A percentile compares a stretch with the other conserved stretches of the same genome.
These are phyloP conservation scores for Pongo pygmaeus DNA, from an alignment of 2,113 vertebrate species.

Conservation along the genomic window DNA sequence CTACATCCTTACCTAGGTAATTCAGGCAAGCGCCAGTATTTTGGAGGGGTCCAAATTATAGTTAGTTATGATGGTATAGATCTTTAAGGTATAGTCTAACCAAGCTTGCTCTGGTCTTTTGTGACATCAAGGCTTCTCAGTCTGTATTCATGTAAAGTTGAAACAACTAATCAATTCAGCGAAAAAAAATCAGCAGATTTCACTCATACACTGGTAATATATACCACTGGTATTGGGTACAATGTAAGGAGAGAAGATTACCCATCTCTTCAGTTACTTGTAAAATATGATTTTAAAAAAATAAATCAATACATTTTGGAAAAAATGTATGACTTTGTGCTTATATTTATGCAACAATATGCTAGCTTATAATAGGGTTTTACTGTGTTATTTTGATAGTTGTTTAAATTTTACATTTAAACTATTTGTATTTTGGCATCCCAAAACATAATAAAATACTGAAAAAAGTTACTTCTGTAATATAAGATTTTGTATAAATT, in stretches of 20 bases:
- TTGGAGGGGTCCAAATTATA: not conserved
- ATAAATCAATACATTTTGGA: slow-evolving; percentile 10
- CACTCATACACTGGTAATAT: not conserved
- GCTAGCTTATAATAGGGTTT: not conserved
- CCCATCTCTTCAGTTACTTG: not conserved
- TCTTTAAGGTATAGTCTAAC: not conserved
- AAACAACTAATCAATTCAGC: not conserved
- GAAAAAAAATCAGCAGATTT: not conserved
- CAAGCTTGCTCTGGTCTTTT: not conserved
- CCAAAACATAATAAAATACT: slow-evolving; percentile 39
- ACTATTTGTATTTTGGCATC: slow-evolving; percentile 12
- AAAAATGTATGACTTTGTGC: slow-evolving; percentile 8
- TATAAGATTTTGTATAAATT: slow-evolving; percentile 32
- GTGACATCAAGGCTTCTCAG: not conserved
- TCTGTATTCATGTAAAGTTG: not conserved
- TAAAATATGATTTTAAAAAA: slow-evolving; percentile 9
- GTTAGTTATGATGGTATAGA: not conserved
- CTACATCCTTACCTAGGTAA: not conserved
- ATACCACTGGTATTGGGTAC: not conserved
- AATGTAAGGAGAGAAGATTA: not conserved
- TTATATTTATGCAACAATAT: not conserved
- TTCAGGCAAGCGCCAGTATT: not conserved
- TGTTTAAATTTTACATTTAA: not conserved
- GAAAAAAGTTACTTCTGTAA: not conserved
- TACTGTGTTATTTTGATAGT: not conserved